These are phyloP conservation scores for Poecilia wingei DNA, from an alignment of 2,797 vertebrate genomes.

Conservation along the genomic window DNA sequence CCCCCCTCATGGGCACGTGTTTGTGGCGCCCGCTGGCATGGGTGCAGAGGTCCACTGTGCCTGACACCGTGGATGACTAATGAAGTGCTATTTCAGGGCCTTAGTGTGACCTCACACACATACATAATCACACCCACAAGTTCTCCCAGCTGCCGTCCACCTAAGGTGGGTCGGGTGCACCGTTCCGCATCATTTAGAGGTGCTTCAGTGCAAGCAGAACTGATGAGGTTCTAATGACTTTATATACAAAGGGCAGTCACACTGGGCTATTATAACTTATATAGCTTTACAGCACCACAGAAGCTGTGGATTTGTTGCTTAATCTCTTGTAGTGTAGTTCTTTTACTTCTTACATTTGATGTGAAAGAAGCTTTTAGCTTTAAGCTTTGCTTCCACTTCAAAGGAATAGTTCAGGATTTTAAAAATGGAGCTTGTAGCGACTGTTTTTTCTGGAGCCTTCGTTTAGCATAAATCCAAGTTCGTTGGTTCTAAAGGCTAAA, in stretches of 20 bases:
- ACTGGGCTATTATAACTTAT: conserved; percentile 43
- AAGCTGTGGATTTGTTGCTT: conserved; percentile 20
- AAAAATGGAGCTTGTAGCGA: background rate
- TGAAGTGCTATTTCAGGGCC: conserved; percentile 81
- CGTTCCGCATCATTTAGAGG: conserved; percentile 80
- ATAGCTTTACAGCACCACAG: conserved; percentile 9
- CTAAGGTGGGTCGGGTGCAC: conserved; percentile 55
- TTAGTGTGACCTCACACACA: conserved; percentile 67
- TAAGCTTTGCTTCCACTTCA: background rate
- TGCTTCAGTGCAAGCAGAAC: conserved; percentile 75
- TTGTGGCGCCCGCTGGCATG: conserved; percentile 65
- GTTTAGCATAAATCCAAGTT: background rate
- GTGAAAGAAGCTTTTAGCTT: background rate
- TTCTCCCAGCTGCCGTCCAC: conserved; percentile 55
- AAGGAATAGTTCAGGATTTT: background rate
- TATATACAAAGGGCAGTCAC: conserved; percentile 76
- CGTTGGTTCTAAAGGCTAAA: background rate
- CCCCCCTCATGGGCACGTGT: conserved; percentile 64
- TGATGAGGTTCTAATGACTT: conserved; percentile 81
- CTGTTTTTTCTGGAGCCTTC: background rate
- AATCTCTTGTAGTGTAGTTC: conserved; percentile 5
- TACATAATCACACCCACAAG: conserved; percentile 41
- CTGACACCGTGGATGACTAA: conserved; percentile 78
- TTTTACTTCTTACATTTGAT: conserved; percentile 10
- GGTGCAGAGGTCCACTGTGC: conserved; percentile 49